phyloP scores from a whole-genome alignment of 2,797 vertebrate genomes.

The Antrozous pallidus region DNA sequence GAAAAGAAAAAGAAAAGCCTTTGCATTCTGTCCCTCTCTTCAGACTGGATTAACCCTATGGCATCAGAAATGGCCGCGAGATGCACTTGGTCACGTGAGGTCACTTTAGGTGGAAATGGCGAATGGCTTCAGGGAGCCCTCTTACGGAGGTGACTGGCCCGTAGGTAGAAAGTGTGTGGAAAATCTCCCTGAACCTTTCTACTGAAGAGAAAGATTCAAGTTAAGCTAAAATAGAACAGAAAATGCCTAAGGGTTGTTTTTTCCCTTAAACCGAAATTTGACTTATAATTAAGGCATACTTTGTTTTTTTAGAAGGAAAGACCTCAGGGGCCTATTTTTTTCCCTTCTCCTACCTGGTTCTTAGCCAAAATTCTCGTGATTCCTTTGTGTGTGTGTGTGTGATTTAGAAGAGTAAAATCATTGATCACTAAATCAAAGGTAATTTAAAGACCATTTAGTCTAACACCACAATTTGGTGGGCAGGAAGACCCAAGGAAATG shows the following conservation, averaged over 20 bases:
- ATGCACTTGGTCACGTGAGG: background rate
- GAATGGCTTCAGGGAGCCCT: background rate
- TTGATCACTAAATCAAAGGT: background rate
- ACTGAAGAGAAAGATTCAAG: background rate
- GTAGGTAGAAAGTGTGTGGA: background rate
- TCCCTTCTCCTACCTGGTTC: background rate
- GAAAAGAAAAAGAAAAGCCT: background rate
- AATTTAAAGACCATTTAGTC: background rate
- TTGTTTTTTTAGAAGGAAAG: background rate
- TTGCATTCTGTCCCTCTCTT: constrained; percentile 17
- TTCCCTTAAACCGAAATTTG: constrained; percentile 28
- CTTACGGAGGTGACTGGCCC: background rate
- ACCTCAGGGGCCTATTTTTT: background rate
- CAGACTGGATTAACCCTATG: constrained; percentile 16
- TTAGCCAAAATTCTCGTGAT: background rate
- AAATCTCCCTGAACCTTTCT: background rate
- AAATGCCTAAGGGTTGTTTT: constrained; percentile 42
- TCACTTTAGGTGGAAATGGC: background rate
- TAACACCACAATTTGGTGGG: background rate
- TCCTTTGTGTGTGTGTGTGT: background rate
- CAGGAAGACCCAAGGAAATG: background rate
- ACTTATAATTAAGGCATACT: constrained; percentile 53
- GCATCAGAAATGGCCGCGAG: background rate
- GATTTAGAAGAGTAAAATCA: background rate
- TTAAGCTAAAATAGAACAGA: constrained; percentile 42